Evolutionary conservation across 2,113 vertebrate genomes (phyloP).

Genomic region (Gopherus flavomarginatus): DNA sequence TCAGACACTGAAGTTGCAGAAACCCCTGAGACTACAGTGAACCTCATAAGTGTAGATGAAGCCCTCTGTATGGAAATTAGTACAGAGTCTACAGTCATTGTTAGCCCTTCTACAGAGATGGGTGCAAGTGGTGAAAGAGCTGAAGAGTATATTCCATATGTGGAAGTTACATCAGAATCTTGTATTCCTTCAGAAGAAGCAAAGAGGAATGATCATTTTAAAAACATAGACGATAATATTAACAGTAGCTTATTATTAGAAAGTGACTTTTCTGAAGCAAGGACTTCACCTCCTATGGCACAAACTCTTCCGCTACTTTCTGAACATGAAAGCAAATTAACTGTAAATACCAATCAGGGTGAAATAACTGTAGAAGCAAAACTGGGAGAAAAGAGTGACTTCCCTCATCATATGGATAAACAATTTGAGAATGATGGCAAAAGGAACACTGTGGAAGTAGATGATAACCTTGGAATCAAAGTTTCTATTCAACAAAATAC

Average conservation of each 20-base stretch:
- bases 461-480: not conserved
- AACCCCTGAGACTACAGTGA: conserved; percentile 9
- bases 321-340: not conserved
- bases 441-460: not conserved
- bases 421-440: not conserved
- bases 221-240: not conserved
- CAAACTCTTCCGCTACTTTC: not conserved
- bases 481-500: conserved; percentile 31
- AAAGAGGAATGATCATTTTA: not conserved
- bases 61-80: not conserved
- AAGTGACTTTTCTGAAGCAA: conserved; percentile 17
- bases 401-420: conserved; percentile 1
- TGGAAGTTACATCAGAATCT: not conserved
- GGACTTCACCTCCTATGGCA: not conserved
- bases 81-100: not conserved
- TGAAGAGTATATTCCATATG: not conserved
- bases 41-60: conserved; percentile 20
- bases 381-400: not conserved
- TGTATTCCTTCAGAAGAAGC: not conserved
- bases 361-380: not conserved
- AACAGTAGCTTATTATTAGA: conserved; percentile 7
- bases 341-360: not conserved
- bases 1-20: not conserved
- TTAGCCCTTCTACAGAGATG: not conserved
- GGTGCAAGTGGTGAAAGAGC: not conserved